Percentiles rank a stretch among this genome's conserved stretches.
Conservation (phyloP, 2,888 invertebrate genomes). For the Melangyna quadrimaculata region DNA sequence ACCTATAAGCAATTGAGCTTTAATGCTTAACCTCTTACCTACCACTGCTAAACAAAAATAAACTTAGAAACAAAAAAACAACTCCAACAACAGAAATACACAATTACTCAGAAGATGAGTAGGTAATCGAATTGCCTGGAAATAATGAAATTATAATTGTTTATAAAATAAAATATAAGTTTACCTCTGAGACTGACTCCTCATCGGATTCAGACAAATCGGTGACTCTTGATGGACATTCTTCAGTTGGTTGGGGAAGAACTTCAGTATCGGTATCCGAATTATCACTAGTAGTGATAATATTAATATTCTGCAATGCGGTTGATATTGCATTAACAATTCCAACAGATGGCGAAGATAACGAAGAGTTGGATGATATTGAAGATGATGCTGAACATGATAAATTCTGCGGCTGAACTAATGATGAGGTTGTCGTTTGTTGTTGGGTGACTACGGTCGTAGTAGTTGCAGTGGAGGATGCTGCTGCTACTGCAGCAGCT, state of each 20-base stretch:
- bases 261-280: constrained; percentile 93
- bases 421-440: constrained; percentile 84
- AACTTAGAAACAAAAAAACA: not conserved
- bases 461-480: constrained; percentile 72
- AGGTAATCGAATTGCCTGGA: not conserved
- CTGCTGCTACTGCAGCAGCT: constrained; percentile 73
- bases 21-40: too few species aligned
- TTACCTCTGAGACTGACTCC: constrained; percentile 98
- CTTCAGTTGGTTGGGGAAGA: constrained; percentile 88
- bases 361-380: constrained; percentile 78
- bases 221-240: constrained; percentile 91
- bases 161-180: not conserved
- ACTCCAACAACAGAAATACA: not conserved
- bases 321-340: constrained; percentile 79
- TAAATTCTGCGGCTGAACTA: constrained; percentile 75
- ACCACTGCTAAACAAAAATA: constrained; percentile 28
- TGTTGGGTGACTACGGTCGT: constrained; percentile 83
- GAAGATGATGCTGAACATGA: constrained; percentile 76
- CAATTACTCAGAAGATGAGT: not conserved
- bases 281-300: constrained; percentile 90
- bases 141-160: not conserved
- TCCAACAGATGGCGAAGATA: constrained; percentile 78
- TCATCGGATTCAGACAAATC: constrained; percentile 98
- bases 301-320: constrained; percentile 77
- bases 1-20: too few species aligned